Base-by-base conservation (phyloP, 2,113 vertebrate genomes). In the Brachypteracias leptosomus region DNA sequence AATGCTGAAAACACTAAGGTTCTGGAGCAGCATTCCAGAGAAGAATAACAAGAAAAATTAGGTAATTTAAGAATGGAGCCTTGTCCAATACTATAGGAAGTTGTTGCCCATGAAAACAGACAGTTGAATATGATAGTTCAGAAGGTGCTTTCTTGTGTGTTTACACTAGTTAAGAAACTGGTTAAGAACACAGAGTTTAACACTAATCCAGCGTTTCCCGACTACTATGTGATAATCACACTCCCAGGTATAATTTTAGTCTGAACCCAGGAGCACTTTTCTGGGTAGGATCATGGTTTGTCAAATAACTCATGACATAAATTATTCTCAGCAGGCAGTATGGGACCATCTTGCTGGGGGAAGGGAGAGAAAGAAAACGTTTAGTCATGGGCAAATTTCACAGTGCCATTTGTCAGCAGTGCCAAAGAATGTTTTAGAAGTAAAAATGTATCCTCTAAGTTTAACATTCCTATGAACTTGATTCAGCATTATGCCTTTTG, bases 71-170 rank as follows among this genome's bases (percentile, higher is more conserved):
- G 15, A 10, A 57, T 44, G 14, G 7, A 54, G 4, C 4, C 6
- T 40, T 31, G 12, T 49, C n/a, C 16, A 44, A 11, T 3, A 36
- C 26, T 63, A 72, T 9, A 46, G 22, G 17, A 90, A 80, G 10
- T 2, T 62, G 7, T 40, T 29, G 25, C 3, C 26, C 15, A 18
- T 44, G 5, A 33, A 38, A 74, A 49, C 52, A 49, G 6, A 4
- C 9, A 38, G 3, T 8, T 47, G 5, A 36, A n/a, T 40, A 49
- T 14, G 24, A 3, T n/a, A 54, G 51, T 6, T 44, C 2, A 0
- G 21, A 62, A 65, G 15, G 35, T 67, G 19, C 1, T 70, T 31
- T 66, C 44, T 33, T 65, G 6, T 38, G 16, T 51, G 3, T 24
- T 85, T 80, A 3, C 24, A 21, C 13, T 28, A 51, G 9, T 67